Evolutionary conservation across 2,888 invertebrate species (phyloP).

Genomic region (Mythimna ferrago): DNA sequence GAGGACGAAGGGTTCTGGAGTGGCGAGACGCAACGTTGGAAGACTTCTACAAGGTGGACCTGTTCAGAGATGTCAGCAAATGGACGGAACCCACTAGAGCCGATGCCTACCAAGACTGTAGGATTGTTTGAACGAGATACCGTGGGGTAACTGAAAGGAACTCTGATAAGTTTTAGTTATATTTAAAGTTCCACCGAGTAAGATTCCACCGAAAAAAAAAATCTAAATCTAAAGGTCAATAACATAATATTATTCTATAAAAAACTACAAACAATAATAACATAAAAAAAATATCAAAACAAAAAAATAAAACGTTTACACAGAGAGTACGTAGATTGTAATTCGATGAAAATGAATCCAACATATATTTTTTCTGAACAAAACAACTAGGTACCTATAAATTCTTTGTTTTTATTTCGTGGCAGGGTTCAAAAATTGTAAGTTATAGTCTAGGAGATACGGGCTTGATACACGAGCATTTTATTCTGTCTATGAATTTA

Average conservation of each 20-base stretch:
- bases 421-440: conserved; percentile 41
- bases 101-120: too few relatives aligned
- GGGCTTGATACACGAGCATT: conserved; percentile 50
- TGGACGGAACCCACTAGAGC: too few relatives aligned
- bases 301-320: conserved; percentile 7
- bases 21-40: too few relatives aligned
- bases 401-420: conserved; percentile 39
- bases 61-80: too few relatives aligned
- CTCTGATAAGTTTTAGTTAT: too few relatives aligned
- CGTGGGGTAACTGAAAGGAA: too few relatives aligned
- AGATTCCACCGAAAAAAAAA: too few relatives aligned
- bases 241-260: background rate
- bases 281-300: background rate
- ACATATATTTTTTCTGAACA: conserved; percentile 2
- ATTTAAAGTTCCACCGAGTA: too few relatives aligned
- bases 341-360: conserved; percentile 20
- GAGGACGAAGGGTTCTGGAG: too few relatives aligned
- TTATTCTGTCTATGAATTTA: conserved; percentile 56
- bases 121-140: too few relatives aligned
- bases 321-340: background rate
- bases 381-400: conserved; percentile 8
- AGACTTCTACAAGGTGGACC: too few relatives aligned
- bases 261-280: conserved; percentile 1
- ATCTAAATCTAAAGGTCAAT: conserved; percentile 5
- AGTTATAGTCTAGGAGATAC: conserved; percentile 57